Evolutionary conservation across 2,888 invertebrate species (phyloP).

Genomic region (Drosophila melanosoma): DNA sequence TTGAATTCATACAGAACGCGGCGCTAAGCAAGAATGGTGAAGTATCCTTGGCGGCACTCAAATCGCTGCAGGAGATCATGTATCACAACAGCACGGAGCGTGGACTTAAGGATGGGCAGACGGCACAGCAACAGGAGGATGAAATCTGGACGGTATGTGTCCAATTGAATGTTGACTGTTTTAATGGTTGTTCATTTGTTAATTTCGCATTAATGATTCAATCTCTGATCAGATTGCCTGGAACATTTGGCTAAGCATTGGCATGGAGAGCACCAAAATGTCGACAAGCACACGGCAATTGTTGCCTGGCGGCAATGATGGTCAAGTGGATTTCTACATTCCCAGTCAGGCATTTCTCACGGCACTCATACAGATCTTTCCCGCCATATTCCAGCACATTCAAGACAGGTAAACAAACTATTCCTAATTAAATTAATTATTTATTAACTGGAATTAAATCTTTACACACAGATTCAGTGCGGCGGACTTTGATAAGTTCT

Average conservation of each 20-base stretch:
- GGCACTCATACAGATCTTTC: constrained; percentile 97
- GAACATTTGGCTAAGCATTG: constrained; percentile 95
- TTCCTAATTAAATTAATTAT: not conserved
- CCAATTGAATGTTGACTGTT: not conserved
- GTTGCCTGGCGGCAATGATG: constrained; percentile 64
- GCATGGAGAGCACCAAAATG: constrained; percentile 90
- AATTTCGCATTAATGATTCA: not conserved
- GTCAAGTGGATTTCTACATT: constrained; percentile 89
- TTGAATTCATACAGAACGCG: constrained; percentile 97
- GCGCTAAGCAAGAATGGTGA: constrained; percentile 97
- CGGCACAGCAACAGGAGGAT: constrained; percentile 83
- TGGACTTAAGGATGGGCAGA: constrained; percentile 81
- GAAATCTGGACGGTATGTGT: constrained; percentile 89
- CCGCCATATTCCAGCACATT: constrained; percentile 96
- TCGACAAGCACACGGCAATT: constrained; percentile 55
- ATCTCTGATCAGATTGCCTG: constrained; percentile 87
- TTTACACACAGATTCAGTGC: constrained; percentile 77
- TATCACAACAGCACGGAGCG: constrained; percentile 86
- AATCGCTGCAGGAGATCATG: constrained; percentile 98
- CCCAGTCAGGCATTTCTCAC: constrained; percentile 97
- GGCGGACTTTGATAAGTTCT: constrained; percentile 92
- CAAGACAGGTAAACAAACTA: constrained; percentile 87
- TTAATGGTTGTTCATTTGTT: not conserved
- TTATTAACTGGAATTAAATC: not conserved
- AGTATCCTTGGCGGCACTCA: constrained; percentile 97